Base-by-base conservation (phyloP, 2,113 vertebrate species). In the Epinephelus cyanopodus region DNA sequence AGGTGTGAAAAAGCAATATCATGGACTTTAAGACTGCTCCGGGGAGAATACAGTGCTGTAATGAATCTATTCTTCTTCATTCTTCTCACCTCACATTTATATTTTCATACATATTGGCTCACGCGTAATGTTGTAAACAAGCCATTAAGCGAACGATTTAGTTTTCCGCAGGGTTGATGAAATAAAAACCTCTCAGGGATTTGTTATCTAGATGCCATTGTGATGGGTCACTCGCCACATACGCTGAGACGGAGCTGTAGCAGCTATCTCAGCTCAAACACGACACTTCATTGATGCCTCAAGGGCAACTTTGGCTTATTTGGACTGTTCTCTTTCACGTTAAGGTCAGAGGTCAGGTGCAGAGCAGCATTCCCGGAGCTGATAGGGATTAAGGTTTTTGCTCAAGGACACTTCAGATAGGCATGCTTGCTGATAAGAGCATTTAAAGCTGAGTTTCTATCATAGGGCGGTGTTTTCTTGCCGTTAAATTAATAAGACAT, bases 1-100 rank as follows among this genome's bases (percentile, higher is more conserved):
- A 64, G 80, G 83, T 82, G 80, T 82, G 89, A 81, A 62, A 79
- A 84, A 71, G 70, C 77, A 87, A 82, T 84, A 84, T 77, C 56
- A 52, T 27, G 48, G 48, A 71, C 77, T 73, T 79, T 64, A 74
- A 61, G 67, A 25, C 3, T 6, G 54, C 75, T 82, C 63, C 2
- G 60, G 79, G 85, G 58, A 25, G 29, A 77, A 77, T 3, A 27
- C 52, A n/a, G 27, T 2, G 4, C 60, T 14, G 18, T 77, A 77
- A 82, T 64, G 63, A 69, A 62, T 56, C 64, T 50, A 72, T 89
- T 82, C 65, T 74, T 73, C 37, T 53, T 72, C 63, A 15, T 63
- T 82, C 23, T 75, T 67, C 60, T 74, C n/a, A 45, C 53, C 61
- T 76, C 27, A 19, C 10, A 73, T 42, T 25, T 10, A 8, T 53